Evolutionary conservation across 2,888 invertebrate genomes (phyloP).

Genomic region (Ferrisia virgata): DNA sequence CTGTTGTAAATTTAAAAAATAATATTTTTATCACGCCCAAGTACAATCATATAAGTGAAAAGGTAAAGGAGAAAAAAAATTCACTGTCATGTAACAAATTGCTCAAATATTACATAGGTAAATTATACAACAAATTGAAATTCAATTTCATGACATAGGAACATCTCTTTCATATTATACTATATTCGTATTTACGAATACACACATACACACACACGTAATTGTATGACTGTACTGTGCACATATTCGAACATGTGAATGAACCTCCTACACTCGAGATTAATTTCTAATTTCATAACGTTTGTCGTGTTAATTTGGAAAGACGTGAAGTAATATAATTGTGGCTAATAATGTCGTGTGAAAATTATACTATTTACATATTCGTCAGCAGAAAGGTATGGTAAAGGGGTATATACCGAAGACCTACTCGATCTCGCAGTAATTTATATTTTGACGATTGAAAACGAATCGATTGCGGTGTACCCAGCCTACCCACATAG

Average conservation of each 20-base stretch:
- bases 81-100: neutral
- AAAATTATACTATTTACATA: neutral
- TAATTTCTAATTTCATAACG: neutral
- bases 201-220: neutral
- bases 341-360: neutral
- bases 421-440: neutral
- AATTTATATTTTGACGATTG: too few relatives aligned
- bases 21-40: neutral
- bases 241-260: neutral
- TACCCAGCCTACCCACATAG: neutral
- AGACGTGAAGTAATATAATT: neutral
- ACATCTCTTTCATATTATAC: too few relatives aligned
- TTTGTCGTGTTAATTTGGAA: neutral
- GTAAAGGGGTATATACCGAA: too few relatives aligned
- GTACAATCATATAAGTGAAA: neutral
- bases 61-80: neutral
- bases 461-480: neutral
- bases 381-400: neutral
- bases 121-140: constrained; percentile 2
- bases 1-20: neutral
- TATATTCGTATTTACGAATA: neutral
- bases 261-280: neutral
- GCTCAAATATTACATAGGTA: neutral
- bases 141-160: neutral
- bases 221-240: neutral